A percentile compares a stretch with the other conserved stretches of the same genome.
Conservation (phyloP, 2,888 invertebrate genomes). For the Danaus chrysippus region DNA sequence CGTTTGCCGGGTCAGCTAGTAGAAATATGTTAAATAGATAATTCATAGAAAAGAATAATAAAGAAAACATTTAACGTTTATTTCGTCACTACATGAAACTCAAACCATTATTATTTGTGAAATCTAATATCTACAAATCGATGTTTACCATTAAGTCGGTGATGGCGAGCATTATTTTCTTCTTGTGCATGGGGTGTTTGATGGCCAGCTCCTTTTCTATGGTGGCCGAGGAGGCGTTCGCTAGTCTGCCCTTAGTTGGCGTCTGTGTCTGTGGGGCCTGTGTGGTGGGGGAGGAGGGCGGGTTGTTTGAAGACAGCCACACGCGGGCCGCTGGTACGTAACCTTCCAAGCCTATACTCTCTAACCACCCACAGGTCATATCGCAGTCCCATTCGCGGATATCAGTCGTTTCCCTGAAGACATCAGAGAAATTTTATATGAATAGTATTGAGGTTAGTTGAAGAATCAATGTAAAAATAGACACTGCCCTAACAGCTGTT, state of each 20-base stretch:
- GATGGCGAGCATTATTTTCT: slow-evolving; percentile 91
- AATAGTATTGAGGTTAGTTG: too few relatives aligned
- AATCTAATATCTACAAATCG: neutral
- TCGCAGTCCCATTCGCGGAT: slow-evolving; percentile 90
- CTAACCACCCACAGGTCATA: slow-evolving; percentile 90
- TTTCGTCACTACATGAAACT: too few relatives aligned
- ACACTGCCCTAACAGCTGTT: too few relatives aligned
- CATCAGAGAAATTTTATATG: too few relatives aligned
- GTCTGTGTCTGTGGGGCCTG: slow-evolving; percentile 86
- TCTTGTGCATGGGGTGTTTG: slow-evolving; percentile 92
- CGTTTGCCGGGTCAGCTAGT: too few relatives aligned
- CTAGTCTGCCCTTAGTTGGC: slow-evolving; percentile 81
- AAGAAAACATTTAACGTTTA: too few relatives aligned
- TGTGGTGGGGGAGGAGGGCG: neutral
- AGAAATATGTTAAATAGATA: too few relatives aligned
- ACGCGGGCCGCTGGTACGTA: slow-evolving; percentile 89
- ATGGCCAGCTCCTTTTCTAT: slow-evolving; percentile 93
- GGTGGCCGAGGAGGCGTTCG: slow-evolving; percentile 87
- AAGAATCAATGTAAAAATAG: too few relatives aligned
- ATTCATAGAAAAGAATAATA: too few relatives aligned
- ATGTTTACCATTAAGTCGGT: slow-evolving; percentile 77
- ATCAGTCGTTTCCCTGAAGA: slow-evolving; percentile 82
- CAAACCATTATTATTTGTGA: neutral
- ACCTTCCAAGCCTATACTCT: slow-evolving; percentile 85
- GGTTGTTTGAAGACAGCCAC: slow-evolving; percentile 84